phyloP scores from a whole-genome alignment of 2,888 invertebrate genomes.

The Andrena flavipes region DNA sequence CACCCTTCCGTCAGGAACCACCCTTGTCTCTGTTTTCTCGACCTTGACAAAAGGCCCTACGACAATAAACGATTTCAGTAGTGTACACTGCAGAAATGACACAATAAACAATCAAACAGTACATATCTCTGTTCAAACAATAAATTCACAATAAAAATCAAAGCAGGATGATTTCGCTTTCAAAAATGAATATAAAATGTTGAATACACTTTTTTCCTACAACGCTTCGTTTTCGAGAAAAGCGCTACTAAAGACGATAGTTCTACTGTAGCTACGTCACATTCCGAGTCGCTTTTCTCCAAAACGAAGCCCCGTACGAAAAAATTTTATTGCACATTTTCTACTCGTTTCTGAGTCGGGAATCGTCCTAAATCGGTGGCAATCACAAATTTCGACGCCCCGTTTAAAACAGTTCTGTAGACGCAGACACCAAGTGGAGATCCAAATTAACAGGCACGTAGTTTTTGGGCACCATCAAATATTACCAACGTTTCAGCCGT shows the following conservation, averaged over 20 bases:
- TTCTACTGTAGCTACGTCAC: no score
- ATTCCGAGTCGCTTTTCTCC: no score
- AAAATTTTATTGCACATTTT: no score
- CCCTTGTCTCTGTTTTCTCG: slow-evolving; percentile 63
- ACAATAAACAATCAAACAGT: background rate
- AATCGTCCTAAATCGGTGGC: no score
- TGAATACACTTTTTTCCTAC: no score
- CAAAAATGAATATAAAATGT: background rate
- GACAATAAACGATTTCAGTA: slow-evolving; percentile 60
- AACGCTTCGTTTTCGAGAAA: no score
- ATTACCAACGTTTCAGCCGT: slow-evolving; percentile 13
- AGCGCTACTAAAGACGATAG: no score
- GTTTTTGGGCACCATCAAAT: slow-evolving; percentile 31
- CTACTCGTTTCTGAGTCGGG: no score
- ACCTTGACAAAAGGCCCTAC: slow-evolving; percentile 62
- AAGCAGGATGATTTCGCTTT: background rate
- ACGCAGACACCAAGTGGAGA: background rate
- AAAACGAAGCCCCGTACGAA: no score
- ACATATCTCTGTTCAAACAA: no score
- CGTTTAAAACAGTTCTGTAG: background rate
- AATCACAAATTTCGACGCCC: background rate
- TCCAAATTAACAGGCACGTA: background rate
- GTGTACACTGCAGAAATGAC: background rate
- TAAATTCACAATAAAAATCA: background rate
- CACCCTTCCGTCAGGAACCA: slow-evolving; percentile 47